Base-by-base conservation (phyloP, 1,140 invertebrate species). In the Macrocentrus cingulum region DNA sequence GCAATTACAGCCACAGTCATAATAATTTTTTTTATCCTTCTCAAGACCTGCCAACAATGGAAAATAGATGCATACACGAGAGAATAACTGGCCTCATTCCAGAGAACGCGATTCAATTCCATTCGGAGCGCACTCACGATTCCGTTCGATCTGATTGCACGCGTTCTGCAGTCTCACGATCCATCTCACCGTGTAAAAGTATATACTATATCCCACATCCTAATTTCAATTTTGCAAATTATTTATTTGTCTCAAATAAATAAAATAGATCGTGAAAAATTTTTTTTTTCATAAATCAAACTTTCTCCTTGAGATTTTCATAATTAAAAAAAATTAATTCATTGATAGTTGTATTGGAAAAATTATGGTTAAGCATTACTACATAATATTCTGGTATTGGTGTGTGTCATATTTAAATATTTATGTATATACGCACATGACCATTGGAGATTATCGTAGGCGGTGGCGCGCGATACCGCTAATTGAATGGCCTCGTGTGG, bases 31-130 rank as follows among this genome's bases (percentile, higher is more conserved):
- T 5, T 29, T 9, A 9, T 5, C 25, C 25, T 9, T 5, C 25
- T 29, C 4, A 9, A 5, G 36, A n/a, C 15, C 36, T 34, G 13
- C 11, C 3, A 8, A n/a, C 36, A 39, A 39, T 5, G 3, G 13
- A 8, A 5, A n/a, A 39, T 15, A 39, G 3, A 11, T 13, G 36
- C 8, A 11, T 4, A 15, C 4, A 13, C 4, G 13, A 46, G 19
- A 51, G 49, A 51, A 37, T 34, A 18, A 51, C 18, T 51, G 49
- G 49, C 49, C 49, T 51, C 49, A 51, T 36, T 51, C 32, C 49
- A 51, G 23, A 9, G 16, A n/a, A n/a, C n/a, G n/a, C n/a, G n/a
- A n/a, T n/a, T n/a, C 32, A 34, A 51, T 51, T 51, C 49, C 32
- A 51, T 51, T 51, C 49, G 18, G 34, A 29, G 32, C 32, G 49